These are phyloP conservation scores for Chelonus insularis DNA, from an alignment of 1,140 invertebrate species.

Conservation along the genomic window DNA sequence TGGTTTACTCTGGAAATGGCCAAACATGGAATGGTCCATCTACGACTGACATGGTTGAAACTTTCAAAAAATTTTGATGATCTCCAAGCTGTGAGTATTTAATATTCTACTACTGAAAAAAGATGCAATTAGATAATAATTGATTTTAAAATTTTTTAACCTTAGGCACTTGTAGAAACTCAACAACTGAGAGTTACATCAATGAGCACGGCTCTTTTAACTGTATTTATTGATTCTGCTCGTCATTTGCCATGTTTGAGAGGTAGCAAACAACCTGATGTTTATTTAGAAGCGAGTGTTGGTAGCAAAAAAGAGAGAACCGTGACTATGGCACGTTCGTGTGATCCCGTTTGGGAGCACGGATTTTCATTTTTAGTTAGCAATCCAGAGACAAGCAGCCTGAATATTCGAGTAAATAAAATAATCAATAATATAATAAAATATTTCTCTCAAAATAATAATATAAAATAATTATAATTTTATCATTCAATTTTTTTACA, in stretches of 20 bases:
- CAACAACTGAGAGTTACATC: slow-evolving; percentile 73
- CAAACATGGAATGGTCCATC: slow-evolving; percentile 88
- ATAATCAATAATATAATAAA: no score
- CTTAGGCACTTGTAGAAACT: slow-evolving; percentile 74
- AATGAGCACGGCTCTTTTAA: slow-evolving; percentile 76
- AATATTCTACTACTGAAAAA: not conserved
- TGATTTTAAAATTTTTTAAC: slow-evolving; percentile 13
- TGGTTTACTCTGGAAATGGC: slow-evolving; percentile 93
- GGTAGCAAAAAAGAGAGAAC: slow-evolving; percentile 74
- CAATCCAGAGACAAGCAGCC: slow-evolving; percentile 84
- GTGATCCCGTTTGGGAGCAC: slow-evolving; percentile 76
- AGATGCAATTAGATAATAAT: not conserved
- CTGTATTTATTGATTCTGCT: slow-evolving; percentile 87
- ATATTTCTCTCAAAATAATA: no score
- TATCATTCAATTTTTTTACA: slow-evolving; percentile 48
- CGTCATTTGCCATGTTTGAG: slow-evolving; percentile 74
- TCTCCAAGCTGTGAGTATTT: slow-evolving; percentile 71
- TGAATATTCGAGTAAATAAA: slow-evolving; percentile 71
- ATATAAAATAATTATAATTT: not conserved
- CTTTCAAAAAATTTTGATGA: slow-evolving; percentile 73
- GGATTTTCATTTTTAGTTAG: slow-evolving; percentile 88
- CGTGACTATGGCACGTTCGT: slow-evolving; percentile 70
- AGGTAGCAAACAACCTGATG: slow-evolving; percentile 80
- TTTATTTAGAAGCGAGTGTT: slow-evolving; percentile 72
- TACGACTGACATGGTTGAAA: slow-evolving; percentile 85